phyloP scores from a whole-genome alignment of 2,113 vertebrate species.

The Eolophus roseicapilla region DNA sequence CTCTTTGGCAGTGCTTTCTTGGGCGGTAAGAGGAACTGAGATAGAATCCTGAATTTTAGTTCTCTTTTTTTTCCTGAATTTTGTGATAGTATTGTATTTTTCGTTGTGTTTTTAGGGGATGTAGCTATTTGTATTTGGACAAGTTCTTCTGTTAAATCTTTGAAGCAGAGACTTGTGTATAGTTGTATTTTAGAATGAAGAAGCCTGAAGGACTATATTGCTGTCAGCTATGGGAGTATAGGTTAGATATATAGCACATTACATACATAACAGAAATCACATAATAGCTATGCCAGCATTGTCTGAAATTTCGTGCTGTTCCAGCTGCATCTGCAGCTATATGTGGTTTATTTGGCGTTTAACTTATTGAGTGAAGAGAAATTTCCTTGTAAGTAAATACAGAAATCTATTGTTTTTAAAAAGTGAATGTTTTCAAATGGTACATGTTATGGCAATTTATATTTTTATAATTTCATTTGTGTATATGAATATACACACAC shows the following conservation, averaged over 20 bases:
- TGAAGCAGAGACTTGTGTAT: not conserved
- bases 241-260: not conserved
- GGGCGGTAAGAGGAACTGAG: slow-evolving; percentile 82
- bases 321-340: not conserved
- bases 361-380: not conserved
- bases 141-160: not conserved
- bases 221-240: not conserved
- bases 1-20: slow-evolving; percentile 98
- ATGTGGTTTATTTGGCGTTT: not conserved
- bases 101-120: not conserved
- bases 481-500: fast-evolving
- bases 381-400: not conserved
- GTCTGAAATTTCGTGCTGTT: not conserved
- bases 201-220: not conserved
- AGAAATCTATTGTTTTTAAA: not conserved
- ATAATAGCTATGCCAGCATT: not conserved
- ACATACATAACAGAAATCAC: not conserved
- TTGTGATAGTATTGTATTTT: not conserved
- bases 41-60: not conserved
- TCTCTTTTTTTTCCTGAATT: not conserved
- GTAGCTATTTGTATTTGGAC: not conserved
- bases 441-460: not conserved
- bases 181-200: not conserved
- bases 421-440: not conserved
- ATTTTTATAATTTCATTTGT: not conserved